phyloP scores from a whole-genome alignment of 64 coral and sea anemone species.

The Actinia tenebrosa region DNA sequence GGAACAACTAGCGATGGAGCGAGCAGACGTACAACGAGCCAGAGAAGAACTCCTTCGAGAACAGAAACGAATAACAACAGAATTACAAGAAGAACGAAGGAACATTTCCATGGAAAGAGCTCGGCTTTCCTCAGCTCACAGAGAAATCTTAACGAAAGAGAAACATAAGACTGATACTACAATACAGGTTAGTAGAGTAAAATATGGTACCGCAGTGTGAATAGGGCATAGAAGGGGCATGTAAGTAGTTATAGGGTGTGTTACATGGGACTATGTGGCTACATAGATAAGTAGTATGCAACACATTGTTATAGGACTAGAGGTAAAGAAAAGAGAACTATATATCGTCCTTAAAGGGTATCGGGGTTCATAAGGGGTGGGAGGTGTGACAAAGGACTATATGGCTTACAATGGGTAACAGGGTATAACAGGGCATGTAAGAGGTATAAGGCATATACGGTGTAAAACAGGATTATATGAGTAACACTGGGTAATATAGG shows the following conservation, averaged over 20 bases:
- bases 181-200: constrained; percentile 45
- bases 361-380: too few species aligned
- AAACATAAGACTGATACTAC: constrained; percentile 70
- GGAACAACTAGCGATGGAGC: constrained; percentile 83
- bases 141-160: constrained; percentile 72
- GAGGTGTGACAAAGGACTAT: too few species aligned
- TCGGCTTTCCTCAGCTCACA: constrained; percentile 74
- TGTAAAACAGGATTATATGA: too few species aligned
- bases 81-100: constrained; percentile 82
- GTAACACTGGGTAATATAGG: not conserved
- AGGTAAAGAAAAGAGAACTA: too few species aligned
- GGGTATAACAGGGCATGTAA: too few species aligned
- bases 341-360: too few species aligned
- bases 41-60: constrained; percentile 84
- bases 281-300: too few species aligned
- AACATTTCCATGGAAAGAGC: constrained; percentile 81
- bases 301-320: too few species aligned
- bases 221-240: not conserved
- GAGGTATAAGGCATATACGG: too few species aligned
- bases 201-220: not conserved
- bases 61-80: constrained; percentile 64
- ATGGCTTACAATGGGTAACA: too few species aligned
- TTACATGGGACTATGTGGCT: too few species aligned
- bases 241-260: not conserved
- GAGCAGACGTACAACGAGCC: constrained; percentile 71